Conservation (phyloP, 2,113 vertebrate genomes). For the Elanoides forficatus region DNA sequence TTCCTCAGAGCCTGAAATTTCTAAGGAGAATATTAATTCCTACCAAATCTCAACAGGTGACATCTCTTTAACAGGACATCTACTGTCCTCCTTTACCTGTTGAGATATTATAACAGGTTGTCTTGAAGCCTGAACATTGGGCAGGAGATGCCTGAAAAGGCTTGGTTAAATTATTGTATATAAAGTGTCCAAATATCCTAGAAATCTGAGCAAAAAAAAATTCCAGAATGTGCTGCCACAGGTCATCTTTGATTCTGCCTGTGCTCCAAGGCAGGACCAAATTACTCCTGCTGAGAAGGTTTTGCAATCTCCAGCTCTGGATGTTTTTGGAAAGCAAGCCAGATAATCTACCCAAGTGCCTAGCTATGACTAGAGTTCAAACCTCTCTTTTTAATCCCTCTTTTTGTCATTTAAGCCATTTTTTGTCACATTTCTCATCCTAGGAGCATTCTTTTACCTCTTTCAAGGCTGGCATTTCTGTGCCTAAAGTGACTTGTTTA, state of each 20-base stretch:
- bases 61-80: neutral
- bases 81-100: neutral
- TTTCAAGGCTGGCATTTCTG: neutral
- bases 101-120: neutral
- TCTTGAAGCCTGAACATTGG: neutral
- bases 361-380: neutral
- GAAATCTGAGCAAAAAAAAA: neutral
- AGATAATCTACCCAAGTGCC: neutral
- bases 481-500: neutral
- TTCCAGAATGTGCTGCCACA: neutral
- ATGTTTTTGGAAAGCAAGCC: neutral
- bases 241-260: neutral
- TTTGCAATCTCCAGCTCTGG: neutral
- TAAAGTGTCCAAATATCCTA: neutral
- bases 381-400: neutral
- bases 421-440: neutral
- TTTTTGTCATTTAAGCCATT: neutral
- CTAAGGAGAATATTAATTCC: neutral
- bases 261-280: neutral
- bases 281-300: neutral
- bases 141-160: neutral
- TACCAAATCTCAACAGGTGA: neutral
- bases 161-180: neutral
- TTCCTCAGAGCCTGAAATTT: neutral
- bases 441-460: neutral